Base-by-base conservation (phyloP, 2,888 invertebrate genomes). In the Chymomyza caudatula region DNA sequence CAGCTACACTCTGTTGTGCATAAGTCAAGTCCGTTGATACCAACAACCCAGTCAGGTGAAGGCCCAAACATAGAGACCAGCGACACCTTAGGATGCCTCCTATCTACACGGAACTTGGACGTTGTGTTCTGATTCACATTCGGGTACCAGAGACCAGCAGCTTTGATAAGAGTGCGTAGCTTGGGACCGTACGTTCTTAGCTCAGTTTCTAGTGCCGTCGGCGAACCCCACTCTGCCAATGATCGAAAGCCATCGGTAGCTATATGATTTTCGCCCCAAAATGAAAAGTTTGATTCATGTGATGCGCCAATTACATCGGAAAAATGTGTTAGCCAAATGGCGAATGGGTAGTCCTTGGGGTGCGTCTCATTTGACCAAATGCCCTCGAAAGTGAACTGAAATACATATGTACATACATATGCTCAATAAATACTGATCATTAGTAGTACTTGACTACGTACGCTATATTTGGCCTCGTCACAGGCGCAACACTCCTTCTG, bases 1-100 rank as follows among this genome's bases (percentile, higher is more conserved):
- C 99, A 99, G 0, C 96, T 93, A 89, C 99, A 98, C 91, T 98
- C 96, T 68, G 92, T 91, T 66, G 94, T 92, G 88, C 99, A 99
- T 6, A 99, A 92, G 87, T 98, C 95, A 61, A 98, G 91, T 0
- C 96, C 95, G 64, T 93, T 96, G 37, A 99, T 94, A 0, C 99
- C 99, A 51, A 98, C 96, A 79, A 98, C 96, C 99, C 99, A 99
- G 91, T 99, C 99, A 0, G 99, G 99, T 11, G 98, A 97, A 0
- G 99, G 99, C 0, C 97, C 95, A 85, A 96, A 94, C 96, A 96
- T 96, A 0, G 96, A 96, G 0, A 94, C 95, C 2, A 98, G 89
- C 0, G 98, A 98, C 60, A 98, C 92, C 49, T 96, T 92, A 86
- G 97, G 96, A 84, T 97, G 94, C 82, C 94, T 94, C 63, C 94